These are phyloP conservation scores for Rhinogobius similis DNA, from an alignment of 2,113 vertebrate genomes.

Conservation along the genomic window DNA sequence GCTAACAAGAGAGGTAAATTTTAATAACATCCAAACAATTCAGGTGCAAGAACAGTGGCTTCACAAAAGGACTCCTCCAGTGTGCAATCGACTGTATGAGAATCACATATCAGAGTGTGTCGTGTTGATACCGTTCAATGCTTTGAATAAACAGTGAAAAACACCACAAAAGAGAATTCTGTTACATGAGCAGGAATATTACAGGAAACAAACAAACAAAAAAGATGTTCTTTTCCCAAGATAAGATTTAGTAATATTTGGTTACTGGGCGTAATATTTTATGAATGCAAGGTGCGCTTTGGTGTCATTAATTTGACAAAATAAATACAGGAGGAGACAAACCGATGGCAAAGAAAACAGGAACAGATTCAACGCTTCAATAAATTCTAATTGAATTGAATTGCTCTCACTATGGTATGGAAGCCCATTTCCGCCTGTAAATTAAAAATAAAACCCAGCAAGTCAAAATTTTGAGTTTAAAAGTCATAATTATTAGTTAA, in stretches of 20 bases:
- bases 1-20: conserved; percentile 56
- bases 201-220: conserved; percentile 1
- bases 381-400: no score
- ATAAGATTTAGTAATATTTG: not conserved
- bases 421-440: no score
- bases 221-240: not conserved
- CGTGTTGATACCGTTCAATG: conserved; percentile 12
- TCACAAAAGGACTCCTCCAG: conserved; percentile 39
- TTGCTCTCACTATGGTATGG: no score
- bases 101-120: conserved; percentile 37
- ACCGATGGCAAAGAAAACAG: not conserved
- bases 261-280: not conserved
- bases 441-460: no score
- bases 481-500: no score
- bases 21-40: conserved; percentile 56
- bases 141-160: not conserved
- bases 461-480: no score
- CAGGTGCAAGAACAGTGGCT: conserved; percentile 38
- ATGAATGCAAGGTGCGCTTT: not conserved
- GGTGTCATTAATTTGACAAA: not conserved
- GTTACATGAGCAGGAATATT: conserved; percentile 24
- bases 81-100: no score
- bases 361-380: no score
- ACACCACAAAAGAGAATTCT: conserved; percentile 5
- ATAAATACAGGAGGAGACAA: not conserved